Evolutionary conservation across 2,797 vertebrate species (phyloP), one percentile per base, ranked within the genome.

Genomic region (Ctenopoma kingsleyae): DNA sequence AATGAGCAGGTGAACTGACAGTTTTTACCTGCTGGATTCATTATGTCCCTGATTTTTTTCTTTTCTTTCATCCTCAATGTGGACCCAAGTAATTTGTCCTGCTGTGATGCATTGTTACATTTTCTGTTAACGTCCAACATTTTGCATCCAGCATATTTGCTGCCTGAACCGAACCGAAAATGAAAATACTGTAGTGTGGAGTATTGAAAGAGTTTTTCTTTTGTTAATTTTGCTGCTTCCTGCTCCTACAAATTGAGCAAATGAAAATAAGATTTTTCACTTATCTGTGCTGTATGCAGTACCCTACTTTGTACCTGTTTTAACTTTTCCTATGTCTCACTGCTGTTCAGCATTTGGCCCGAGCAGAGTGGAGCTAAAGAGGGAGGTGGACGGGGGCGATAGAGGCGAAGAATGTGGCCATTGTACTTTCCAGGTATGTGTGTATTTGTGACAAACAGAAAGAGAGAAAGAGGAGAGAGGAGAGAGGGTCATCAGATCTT

Each of bases 381-480:
- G 81, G 75, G 74, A 73, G 81, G 77, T 46, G 49, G 47, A 66
- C 38, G 22, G 64, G 66, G 22, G 41, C 40, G 57, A 67, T n/a
- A 47, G 76, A 78, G 63, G 35, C 78, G 86, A 94, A 94, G 91
- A 94, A 94, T 93, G 92, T 80, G 76, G 66, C 89, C 93, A 93
- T 94, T 94, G 93, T 94, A 86, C 81, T 88, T 87, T 81, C 58
- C 87, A 90, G 89, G 92, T 93, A 94, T 95, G 91, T 90, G 83
- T 93, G 89, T 92, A 74, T 90, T 87, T 91, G 90, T 85, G 77
- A 90, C 83, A 91, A 87, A 86, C 59, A 87, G 75, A 85, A 75
- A 73, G 81, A 78, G 78, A 48, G 62, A 44, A 67, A 57, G 71
- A 61, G 76, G 19, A 76, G 78, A 57, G 71, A 61, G 76, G 19